Base-by-base conservation (phyloP, 2,113 vertebrate genomes). In the Hemibagrus wyckioides region DNA sequence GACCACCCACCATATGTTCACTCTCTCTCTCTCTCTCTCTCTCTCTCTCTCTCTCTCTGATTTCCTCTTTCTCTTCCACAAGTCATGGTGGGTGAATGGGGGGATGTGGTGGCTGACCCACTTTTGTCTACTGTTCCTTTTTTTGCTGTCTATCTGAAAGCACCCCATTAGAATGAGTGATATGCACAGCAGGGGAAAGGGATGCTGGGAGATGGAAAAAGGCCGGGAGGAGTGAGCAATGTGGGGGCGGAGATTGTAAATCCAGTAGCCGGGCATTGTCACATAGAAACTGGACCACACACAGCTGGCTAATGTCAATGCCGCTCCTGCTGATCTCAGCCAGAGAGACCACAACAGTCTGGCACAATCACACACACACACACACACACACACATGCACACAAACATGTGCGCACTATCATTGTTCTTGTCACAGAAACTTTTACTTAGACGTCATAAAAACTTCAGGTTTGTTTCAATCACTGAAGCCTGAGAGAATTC, bases 151-250 rank as follows among this genome's bases (percentile, higher is more conserved):
- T 71, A 89, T 39, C n/a, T 86, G 88, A 87, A 90, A 87, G 87
- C 82, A 85, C 48, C 83, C 67, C 88, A 88, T 90, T 90, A 91
- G 83, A 67, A 82, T 82, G 80, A 89, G 92, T 93, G 93, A 88
- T 91, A 87, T 93, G 91, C 90, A 23, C 0, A 57, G 84, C n/a
- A 5, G n/a, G 0, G 67, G 63, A 85, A 81, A 17, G 0, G 91
- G 89, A n/a, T 92, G 86, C 92, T 92, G 71, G 87, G 92, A 90
- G 88, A 94, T 92, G 91, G 93, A 91, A 93, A 92, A 82, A 80
- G 85, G 91, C 88, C 88, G 89, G 84, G 23, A 25, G 69, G 90
- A 93, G 93, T 88, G 90, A 88, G 84, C 79, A 86, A 80, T 91
- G 84, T 88, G 85, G 86, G 56, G 65, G 59, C 77, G 87, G 71